Evolutionary conservation across 2,797 vertebrate genomes (phyloP).

Genomic region (Leptoclinus maculatus): DNA sequence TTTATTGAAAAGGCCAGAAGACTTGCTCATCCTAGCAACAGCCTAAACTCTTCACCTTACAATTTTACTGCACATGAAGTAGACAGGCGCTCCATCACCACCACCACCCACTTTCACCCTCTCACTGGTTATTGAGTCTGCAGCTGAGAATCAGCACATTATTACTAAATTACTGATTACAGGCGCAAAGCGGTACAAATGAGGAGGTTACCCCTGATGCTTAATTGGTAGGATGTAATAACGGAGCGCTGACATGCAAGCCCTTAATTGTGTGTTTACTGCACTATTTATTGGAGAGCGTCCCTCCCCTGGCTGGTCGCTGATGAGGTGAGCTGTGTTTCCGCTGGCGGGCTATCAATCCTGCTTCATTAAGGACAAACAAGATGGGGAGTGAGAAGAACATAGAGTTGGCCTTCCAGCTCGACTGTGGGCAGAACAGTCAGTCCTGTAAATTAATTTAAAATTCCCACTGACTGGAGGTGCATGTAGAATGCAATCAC

Average conservation of each 20-base stretch:
- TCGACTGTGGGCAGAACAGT: conserved; percentile 62
- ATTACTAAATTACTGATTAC: conserved; percentile 78
- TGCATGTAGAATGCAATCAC: conserved; percentile 32
- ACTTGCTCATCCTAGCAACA: not conserved
- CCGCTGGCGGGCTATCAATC: conserved; percentile 76
- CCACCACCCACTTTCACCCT: conserved; percentile 39
- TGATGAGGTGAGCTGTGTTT: conserved; percentile 79
- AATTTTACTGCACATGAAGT: conserved; percentile 16
- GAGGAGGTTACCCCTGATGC: conserved; percentile 72
- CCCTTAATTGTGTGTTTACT: conserved; percentile 83
- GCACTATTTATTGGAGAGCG: conserved; percentile 79
- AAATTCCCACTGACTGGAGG: conserved; percentile 58
- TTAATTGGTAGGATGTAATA: conserved; percentile 83
- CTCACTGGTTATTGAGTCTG: conserved; percentile 59
- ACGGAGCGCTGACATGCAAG: conserved; percentile 72
- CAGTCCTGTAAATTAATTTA: conserved; percentile 65
- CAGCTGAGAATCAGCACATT: conserved; percentile 62
- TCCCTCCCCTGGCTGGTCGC: conserved; percentile 70
- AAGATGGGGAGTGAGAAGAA: conserved; percentile 64
- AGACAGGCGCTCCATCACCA: conserved; percentile 24
- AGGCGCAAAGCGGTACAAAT: conserved; percentile 72
- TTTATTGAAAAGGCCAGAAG: not conserved
- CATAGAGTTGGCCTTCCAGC: conserved; percentile 63
- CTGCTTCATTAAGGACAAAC: conserved; percentile 76
- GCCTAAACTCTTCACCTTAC: not conserved